phyloP scores from a whole-genome alignment of 2,888 invertebrate species.

The Apodemia hepburni region DNA sequence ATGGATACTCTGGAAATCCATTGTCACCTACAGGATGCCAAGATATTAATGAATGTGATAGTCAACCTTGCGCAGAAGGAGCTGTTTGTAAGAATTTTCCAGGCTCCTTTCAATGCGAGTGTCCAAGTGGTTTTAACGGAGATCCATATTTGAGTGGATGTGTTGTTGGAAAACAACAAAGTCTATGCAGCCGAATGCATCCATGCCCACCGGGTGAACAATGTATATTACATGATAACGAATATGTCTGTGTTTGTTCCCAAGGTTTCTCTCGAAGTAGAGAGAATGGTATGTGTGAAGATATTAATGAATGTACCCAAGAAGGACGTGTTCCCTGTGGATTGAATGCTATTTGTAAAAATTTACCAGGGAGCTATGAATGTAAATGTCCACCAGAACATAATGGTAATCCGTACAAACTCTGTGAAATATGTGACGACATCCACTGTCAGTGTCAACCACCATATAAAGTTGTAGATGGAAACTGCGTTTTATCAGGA shows the following conservation, averaged over 20 bases:
- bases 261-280: constrained; percentile 91
- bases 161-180: constrained; percentile 81
- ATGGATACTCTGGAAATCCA: constrained; percentile 88
- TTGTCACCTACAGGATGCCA: constrained; percentile 85
- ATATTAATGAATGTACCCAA: constrained; percentile 92
- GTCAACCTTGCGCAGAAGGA: constrained; percentile 89
- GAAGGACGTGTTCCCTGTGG: constrained; percentile 91
- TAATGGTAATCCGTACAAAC: constrained; percentile 93
- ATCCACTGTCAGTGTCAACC: constrained; percentile 93
- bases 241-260: constrained; percentile 93
- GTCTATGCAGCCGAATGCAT: constrained; percentile 85
- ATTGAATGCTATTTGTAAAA: constrained; percentile 93
- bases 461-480: constrained; percentile 91
- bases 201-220: constrained; percentile 93
- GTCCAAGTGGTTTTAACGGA: constrained; percentile 89
- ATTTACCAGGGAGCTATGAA: constrained; percentile 95
- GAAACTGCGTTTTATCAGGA: constrained; percentile 91
- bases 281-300: constrained; percentile 88
- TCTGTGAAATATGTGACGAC: constrained; percentile 91
- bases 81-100: constrained; percentile 94
- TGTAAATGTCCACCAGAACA: constrained; percentile 94
- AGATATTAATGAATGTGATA: constrained; percentile 93
- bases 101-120: constrained; percentile 92
- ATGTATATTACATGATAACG: constrained; percentile 89
- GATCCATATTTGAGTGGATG: constrained; percentile 91